phyloP scores from a whole-genome alignment of 37 sponge, comb jelly and placozoan species.

The Haliclona indistincta region DNA sequence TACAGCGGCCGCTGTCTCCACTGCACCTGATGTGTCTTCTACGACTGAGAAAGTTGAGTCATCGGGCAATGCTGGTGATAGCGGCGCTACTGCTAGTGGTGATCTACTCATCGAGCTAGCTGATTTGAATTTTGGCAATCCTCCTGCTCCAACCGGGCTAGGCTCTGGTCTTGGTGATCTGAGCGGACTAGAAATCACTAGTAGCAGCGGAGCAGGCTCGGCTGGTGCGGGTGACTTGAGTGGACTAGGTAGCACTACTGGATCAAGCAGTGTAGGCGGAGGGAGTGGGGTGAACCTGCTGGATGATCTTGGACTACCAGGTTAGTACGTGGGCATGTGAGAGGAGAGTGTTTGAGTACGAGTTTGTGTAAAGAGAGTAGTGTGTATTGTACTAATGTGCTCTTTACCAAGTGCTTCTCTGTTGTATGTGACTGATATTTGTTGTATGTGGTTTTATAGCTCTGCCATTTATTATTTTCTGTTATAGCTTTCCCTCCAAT shows the following conservation, averaged over 20 bases:
- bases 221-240: too few relatives aligned
- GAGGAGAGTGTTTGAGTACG: too few relatives aligned
- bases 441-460: too few relatives aligned
- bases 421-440: too few relatives aligned
- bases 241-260: background rate
- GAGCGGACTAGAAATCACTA: background rate
- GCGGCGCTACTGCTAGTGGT: slow-evolving; percentile 11
- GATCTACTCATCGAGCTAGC: slow-evolving; percentile 50
- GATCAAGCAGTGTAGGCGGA: background rate
- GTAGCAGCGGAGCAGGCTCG: too few relatives aligned
- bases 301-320: too few relatives aligned
- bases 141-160: slow-evolving; percentile 7
- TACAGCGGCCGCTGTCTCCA: background rate
- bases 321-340: too few relatives aligned
- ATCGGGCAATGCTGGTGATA: background rate
- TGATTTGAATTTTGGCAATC: slow-evolving; percentile 52
- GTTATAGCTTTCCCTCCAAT: too few relatives aligned
- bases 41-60: background rate
- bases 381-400: too few relatives aligned
- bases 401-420: too few relatives aligned
- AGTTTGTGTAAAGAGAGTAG: too few relatives aligned
- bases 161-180: background rate
- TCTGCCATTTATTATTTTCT: too few relatives aligned
- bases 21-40: background rate
- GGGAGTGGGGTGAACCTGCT: slow-evolving; percentile 3